Evolutionary conservation across 2,113 vertebrate species (phyloP).

Genomic region (Elachura formosa): DNA sequence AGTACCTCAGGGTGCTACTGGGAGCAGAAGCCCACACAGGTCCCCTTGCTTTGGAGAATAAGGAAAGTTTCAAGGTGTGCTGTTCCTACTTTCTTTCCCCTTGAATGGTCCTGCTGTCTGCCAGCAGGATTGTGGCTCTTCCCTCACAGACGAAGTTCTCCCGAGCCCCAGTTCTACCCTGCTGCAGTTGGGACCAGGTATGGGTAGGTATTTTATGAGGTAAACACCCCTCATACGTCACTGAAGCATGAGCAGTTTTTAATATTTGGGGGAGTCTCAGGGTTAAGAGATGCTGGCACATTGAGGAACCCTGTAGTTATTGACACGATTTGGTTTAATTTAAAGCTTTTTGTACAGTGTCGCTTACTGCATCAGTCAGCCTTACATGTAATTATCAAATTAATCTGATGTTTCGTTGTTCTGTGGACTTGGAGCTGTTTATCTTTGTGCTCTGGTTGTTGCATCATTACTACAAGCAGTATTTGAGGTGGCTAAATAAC

Average conservation of each 20-base stretch:
- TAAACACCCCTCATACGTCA: not conserved
- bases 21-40: not conserved
- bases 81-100: not conserved
- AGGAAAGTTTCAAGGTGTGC: not conserved
- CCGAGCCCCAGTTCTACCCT: not conserved
- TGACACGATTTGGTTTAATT: not conserved
- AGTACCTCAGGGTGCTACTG: fast-evolving
- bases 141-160: not conserved
- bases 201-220: not conserved
- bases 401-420: not conserved
- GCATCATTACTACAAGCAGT: not conserved
- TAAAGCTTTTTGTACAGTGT: not conserved
- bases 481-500: not conserved
- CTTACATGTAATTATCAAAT: not conserved
- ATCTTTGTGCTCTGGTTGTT: not conserved
- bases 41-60: not conserved
- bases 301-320: not conserved
- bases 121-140: not conserved
- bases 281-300: not conserved
- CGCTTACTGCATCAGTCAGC: not conserved
- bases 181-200: too few relatives aligned
- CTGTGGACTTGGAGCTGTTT: not conserved
- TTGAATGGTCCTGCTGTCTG: not conserved
- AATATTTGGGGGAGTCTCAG: not conserved
- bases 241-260: not conserved